Base-by-base conservation (phyloP, 2,797 vertebrate species). In the Lacerta bilineata region DNA sequence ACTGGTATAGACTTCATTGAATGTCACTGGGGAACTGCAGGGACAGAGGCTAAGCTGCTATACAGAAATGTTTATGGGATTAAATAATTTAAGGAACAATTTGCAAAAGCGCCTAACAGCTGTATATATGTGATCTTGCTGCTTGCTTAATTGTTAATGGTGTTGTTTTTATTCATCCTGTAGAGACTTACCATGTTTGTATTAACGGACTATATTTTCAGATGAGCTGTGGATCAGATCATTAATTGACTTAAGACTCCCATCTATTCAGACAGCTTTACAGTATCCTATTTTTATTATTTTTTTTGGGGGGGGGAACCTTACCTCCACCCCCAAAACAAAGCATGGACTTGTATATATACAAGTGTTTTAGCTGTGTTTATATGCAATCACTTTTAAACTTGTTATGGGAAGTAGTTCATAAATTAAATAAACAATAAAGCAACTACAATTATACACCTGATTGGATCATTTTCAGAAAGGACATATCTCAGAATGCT, bases 261-360 rank as follows among this genome's bases (percentile, higher is more conserved):
- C 36, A 95, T 95, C 95, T 93, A 94, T 93, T 93, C 95, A 93
- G 88, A n/a, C 90, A 94, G 50, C 13, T 88, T 27, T 91, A 95
- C 39, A 93, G 91, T 93, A 94, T 15, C 50, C 50, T 55, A 55
- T 55, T 55, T 55, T 55, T 55, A 55, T 55, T 55, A 55, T 55
- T 55, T 55, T 55, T 15, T 6, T 33, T 33, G 33, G 33, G 50
- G 50, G 13, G 13, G 3, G 1, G 4, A 15, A 55, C 50, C 50
- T 13, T 10, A 55, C 50, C 50, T 4, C 50, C 50, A 4, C 50
- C 13, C 50, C 13, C 13, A 15, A 55, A 55, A 55, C 50, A 55
- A 55, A 55, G 13, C 50, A 55, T 15, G 13, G 50, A 64, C 20
- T 64, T 64, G 17, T 64, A 64, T 64, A 64, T 64, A 64, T 61